Base-by-base conservation (phyloP, 2,113 vertebrate genomes). In the Thunnus maccoyii region DNA sequence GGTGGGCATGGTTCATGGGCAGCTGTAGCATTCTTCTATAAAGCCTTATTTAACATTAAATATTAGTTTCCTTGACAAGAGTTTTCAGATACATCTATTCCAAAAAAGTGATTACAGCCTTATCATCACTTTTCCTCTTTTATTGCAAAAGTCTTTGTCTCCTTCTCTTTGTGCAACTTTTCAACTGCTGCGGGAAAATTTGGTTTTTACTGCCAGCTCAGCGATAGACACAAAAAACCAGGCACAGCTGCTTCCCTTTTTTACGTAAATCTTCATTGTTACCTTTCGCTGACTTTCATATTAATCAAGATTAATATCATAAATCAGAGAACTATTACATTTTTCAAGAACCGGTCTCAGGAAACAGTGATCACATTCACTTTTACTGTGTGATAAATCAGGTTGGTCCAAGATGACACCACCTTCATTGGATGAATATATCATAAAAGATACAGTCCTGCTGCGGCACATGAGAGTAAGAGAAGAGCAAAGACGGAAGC, bases 151-250 rank as follows among this genome's bases (percentile, higher is more conserved):
- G 18, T 72, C 17, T 36, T 61, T 54, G 62, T 69, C 5, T 60
- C 55, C 1, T 2, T n/a, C 8, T 68, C 50, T 36, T 57, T 56
- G 16, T 54, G 15, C 14, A 60, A 22, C 13, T 41, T 58, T 71
- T 56, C 1, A 20, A 3, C 8, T 20, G 16, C 4, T 56, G 64
- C 32, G 46, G 52, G 25, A 47, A 1, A 54, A 55, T 76, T 65
- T 81, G n/a, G 44, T 51, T 84, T 22, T 77, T 25, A 57, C 16
- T 62, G 54, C n/a, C 16, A 55, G 25, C 7, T 18, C 20, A 32
- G 70, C 36, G 12, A 78, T 64, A 7, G 76, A 84, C 61, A 46
- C 30, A 22, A 22, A 20, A 16, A 76, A 25, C 41, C 14, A 80
- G 7, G 5, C n/a, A 56, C 5, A 5, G 15, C 72, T 30, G 46